Conservation (phyloP, 2,888 invertebrate species). For the Troides oblongomaculatus region DNA sequence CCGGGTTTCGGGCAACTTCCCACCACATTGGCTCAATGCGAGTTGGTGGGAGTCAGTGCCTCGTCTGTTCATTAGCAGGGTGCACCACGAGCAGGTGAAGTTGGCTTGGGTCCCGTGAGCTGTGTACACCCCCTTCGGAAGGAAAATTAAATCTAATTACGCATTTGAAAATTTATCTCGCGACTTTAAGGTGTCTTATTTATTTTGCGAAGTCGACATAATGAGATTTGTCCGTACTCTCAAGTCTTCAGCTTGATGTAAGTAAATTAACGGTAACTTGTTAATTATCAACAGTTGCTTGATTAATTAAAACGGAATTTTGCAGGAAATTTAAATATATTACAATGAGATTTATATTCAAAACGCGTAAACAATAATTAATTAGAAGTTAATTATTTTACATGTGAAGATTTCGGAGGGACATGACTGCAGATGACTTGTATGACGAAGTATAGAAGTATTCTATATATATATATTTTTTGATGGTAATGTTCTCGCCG, state of each 20-base stretch:
- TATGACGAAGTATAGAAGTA: too few species aligned
- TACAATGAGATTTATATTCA: not conserved
- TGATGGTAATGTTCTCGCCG: too few species aligned
- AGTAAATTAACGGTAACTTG: conserved; percentile 23
- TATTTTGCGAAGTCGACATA: conserved; percentile 22
- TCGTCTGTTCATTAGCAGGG: too few species aligned
- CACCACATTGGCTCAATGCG: too few species aligned
- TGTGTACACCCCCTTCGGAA: conserved; percentile 3
- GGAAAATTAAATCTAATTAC: conserved; percentile 3
- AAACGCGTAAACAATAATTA: conserved; percentile 2
- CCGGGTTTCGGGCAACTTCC: too few species aligned
- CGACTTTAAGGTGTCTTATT: conserved; percentile 17
- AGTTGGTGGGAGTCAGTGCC: too few species aligned
- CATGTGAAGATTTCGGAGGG: too few species aligned
- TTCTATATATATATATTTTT: too few species aligned
- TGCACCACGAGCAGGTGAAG: too few species aligned
- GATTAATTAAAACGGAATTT: conserved; percentile 17
- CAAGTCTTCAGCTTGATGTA: conserved; percentile 15
- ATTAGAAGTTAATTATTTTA: not conserved
- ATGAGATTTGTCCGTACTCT: conserved; percentile 23
- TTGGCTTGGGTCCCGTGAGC: too few species aligned
- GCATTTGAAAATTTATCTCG: conserved; percentile 5
- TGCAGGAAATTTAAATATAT: conserved; percentile 8
- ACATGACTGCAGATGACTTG: too few species aligned
- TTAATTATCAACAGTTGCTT: conserved; percentile 20